phyloP scores from a whole-genome alignment of 1,140 invertebrate species.

The Gryllus bimaculatus region DNA sequence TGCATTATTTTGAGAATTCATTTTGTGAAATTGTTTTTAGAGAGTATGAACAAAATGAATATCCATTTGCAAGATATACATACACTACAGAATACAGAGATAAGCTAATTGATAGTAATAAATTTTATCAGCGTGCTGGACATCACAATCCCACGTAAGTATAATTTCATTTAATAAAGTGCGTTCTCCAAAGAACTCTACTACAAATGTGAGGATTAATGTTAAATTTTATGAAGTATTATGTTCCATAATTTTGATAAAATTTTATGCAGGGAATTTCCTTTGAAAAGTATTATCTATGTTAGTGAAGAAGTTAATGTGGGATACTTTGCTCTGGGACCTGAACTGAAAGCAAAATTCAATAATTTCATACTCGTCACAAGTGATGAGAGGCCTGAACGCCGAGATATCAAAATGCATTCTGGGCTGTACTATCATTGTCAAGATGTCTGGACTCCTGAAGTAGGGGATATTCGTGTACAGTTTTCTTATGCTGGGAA shows the following conservation, averaged over 20 bases:
- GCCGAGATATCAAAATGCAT: constrained; percentile 71
- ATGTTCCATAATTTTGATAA: not conserved
- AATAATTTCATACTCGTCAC: constrained; percentile 67
- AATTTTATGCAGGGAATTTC: constrained; percentile 34
- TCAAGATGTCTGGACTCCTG: constrained; percentile 69
- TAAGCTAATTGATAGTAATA: constrained; percentile 63
- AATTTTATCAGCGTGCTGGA: constrained; percentile 60
- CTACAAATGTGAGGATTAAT: too few relatives aligned
- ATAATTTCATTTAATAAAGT: not conserved
- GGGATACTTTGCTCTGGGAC: constrained; percentile 41
- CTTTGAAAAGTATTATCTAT: constrained; percentile 38
- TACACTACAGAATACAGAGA: constrained; percentile 75
- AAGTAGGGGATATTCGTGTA: constrained; percentile 71
- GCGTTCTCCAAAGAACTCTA: too few relatives aligned
- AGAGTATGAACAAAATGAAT: constrained; percentile 16
- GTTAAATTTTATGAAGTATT: not conserved
- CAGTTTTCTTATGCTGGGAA: constrained; percentile 75
- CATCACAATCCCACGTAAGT: constrained; percentile 65
- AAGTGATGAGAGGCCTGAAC: constrained; percentile 71
- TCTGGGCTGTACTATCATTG: constrained; percentile 77
- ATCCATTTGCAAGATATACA: constrained; percentile 44
- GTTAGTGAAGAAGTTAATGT: constrained; percentile 45
- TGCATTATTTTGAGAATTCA: not conserved
- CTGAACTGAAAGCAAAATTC: constrained; percentile 64
- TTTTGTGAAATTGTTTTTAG: constrained; percentile 11